Evolutionary conservation across 2,797 vertebrate genomes (phyloP).

Genomic region (Ctenosaura bakeri): DNA sequence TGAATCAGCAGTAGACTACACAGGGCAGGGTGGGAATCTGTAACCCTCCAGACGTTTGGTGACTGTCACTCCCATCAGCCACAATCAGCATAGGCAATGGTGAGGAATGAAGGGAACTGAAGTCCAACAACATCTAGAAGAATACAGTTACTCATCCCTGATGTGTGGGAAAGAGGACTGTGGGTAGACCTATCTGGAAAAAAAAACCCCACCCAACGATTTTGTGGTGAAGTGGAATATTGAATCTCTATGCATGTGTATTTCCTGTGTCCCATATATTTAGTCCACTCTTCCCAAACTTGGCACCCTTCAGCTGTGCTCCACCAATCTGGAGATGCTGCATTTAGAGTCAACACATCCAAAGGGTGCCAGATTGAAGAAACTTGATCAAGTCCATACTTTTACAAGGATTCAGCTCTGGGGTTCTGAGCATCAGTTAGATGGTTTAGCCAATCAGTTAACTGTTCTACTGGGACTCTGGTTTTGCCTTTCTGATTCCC

Average conservation of each 20-base stretch:
- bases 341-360: neutral
- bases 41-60: slow-evolving; percentile 23
- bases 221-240: too few relatives aligned
- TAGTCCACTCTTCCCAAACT: neutral
- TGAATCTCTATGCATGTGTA: too few relatives aligned
- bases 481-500: neutral
- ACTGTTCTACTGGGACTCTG: neutral
- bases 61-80: neutral
- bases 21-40: neutral
- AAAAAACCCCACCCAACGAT: too few relatives aligned
- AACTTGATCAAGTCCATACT: neutral
- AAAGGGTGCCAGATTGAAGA: neutral
- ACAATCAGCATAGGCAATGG: neutral
- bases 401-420: slow-evolving; percentile 21
- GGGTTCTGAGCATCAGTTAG: neutral
- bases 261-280: slow-evolving; percentile 26
- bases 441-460: neutral
- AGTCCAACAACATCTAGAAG: neutral
- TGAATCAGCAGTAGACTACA: slow-evolving; percentile 47
- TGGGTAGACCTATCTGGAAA: too few relatives aligned
- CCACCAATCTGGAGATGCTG: neutral
- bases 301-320: neutral
- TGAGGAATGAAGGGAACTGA: neutral
- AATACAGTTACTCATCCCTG: neutral
- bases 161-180: neutral